Evolutionary conservation across 2,113 vertebrate species (phyloP), one percentile per base, ranked within the genome.

Genomic region (Passer domesticus): DNA sequence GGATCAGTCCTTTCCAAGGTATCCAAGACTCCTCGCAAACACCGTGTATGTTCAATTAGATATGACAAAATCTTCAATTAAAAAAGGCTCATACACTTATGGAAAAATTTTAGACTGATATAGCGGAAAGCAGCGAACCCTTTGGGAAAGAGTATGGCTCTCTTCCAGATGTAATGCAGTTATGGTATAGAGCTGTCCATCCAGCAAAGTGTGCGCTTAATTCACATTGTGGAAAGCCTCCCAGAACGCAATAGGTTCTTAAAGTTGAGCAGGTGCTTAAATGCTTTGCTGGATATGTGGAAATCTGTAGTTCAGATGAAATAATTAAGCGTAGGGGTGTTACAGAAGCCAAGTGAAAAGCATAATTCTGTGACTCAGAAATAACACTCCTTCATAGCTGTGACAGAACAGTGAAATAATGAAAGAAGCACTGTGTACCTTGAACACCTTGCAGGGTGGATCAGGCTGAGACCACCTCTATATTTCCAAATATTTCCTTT

Each of bases 321-420:
- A 96, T 93, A 95, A 95, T 95, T 94, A 93, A 93, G 85, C 8
- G 28, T 96, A 95, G 90, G 88, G 85, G 90, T 95, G 68, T 83
- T 92, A 85, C 47, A 91, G 90, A 85, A 96, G 47, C 84, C 78
- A 90, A 95, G 82, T 81, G 72, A 96, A 95, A 95, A 97, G 72
- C 39, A 88, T 92, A 95, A 84, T 90, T 94, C 89, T 83, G 82
- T 95, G 87, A 88, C 82, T 97, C 90, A 92, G 95, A 96, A 93
- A 92, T 83, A 90, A 83, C 72, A 77, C 92, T 95, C 60, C 70
- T 79, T 95, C 72, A 66, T 76, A 90, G 64, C 80, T 83, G 27
- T 70, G 47, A 49, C 56, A 88, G 85, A 92, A 63, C n/a, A 78
- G 46, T 15, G 41, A 67, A 90, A 94, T 93, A 31, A 52, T 77